Conservation (phyloP, 2,888 invertebrate species). For the Brassicogethes aeneus region DNA sequence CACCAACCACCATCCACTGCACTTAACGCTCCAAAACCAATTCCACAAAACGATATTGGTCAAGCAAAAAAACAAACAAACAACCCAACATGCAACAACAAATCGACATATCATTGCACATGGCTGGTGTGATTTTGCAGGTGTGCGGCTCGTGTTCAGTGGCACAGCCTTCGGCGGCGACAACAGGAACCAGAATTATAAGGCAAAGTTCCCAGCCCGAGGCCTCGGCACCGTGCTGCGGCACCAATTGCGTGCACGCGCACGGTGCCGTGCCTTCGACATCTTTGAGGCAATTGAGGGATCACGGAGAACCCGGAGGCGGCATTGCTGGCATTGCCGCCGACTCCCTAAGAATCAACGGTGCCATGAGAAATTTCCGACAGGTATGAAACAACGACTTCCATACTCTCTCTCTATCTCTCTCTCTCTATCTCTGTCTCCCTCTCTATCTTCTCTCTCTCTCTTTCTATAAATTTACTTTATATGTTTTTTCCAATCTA, state of each 20-base stretch:
- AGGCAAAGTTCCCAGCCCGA: conserved; percentile 84
- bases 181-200: conserved; percentile 70
- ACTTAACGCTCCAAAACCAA: conserved; percentile 19
- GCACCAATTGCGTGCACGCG: conserved; percentile 54
- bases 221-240: conserved; percentile 53
- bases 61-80: conserved; percentile 7
- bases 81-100: conserved; percentile 2
- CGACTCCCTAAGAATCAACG: conserved; percentile 91
- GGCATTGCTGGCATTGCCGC: conserved; percentile 93
- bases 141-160: conserved; percentile 56
- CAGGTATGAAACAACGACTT: conserved; percentile 63
- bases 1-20: conserved; percentile 9
- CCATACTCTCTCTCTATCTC: no score
- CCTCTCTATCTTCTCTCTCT: no score
- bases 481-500: no score
- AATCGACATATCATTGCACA: conserved; percentile 18
- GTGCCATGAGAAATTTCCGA: conserved; percentile 92
- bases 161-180: conserved; percentile 60
- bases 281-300: conserved; percentile 74
- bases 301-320: conserved; percentile 55
- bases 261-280: conserved; percentile 69
- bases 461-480: no score
- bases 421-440: no score
- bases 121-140: conserved; percentile 29
- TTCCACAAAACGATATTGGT: conserved; percentile 31